phyloP scores from a whole-genome alignment of 2,113 vertebrate genomes.

The Coturnix japonica region DNA sequence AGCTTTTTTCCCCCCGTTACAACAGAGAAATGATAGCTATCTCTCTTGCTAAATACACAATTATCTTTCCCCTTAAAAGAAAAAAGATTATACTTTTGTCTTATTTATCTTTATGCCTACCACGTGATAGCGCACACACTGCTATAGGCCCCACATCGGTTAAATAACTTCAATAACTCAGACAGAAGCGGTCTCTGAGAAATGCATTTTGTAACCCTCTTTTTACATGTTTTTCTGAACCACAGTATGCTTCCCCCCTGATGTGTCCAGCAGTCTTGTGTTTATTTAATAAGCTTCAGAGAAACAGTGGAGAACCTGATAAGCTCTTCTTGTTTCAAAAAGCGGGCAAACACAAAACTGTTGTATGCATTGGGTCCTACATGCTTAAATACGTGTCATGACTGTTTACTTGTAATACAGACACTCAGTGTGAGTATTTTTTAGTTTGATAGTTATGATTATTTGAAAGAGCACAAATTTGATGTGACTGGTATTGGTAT shows the following conservation, averaged over 20 bases:
- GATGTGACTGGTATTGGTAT: constrained; percentile 41
- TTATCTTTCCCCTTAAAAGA: not conserved
- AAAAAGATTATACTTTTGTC: not conserved
- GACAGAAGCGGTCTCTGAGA: not conserved
- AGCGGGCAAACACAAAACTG: not conserved
- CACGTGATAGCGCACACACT: not conserved
- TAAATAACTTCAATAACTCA: constrained; percentile 13
- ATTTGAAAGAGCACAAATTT: constrained; percentile 67
- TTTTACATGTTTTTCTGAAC: not conserved
- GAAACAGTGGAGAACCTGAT: not conserved
- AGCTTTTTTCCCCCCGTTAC: not conserved
- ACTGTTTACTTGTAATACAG: constrained; percentile 18
- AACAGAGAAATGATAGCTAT: not conserved
- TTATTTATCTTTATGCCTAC: not conserved
- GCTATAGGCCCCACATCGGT: not conserved
- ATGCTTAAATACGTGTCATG: not conserved
- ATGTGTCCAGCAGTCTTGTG: not conserved
- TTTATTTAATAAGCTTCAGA: not conserved
- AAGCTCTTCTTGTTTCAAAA: not conserved
- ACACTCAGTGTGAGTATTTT: not conserved
- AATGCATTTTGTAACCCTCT: not conserved
- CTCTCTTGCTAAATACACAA: not conserved
- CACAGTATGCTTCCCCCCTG: not conserved
- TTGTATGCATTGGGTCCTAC: not conserved
- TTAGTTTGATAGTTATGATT: constrained; percentile 18